Evolutionary conservation across 1,140 invertebrate species (phyloP), one percentile per base, ranked within the genome.

Genomic region (Drosophila miranda): DNA sequence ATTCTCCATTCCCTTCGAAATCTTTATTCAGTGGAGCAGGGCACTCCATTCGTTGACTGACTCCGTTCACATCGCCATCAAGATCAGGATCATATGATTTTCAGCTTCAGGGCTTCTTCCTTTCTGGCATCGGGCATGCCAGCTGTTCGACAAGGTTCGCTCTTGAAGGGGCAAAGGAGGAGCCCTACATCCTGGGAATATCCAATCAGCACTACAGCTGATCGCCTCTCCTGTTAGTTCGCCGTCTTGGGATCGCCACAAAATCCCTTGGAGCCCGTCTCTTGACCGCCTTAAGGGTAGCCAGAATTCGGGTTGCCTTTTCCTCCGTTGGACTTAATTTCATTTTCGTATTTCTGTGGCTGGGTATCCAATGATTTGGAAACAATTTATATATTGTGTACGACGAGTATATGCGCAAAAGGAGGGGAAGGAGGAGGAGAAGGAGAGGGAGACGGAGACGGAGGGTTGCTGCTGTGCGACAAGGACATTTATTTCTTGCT

Each of bases 401-500:
- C 64, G 43, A 26, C 23, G 23, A 26, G 23, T 26, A 26, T 5
- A 26, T 26, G 23, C 23, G 23, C 0, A 64, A 43, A 7, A n/a
- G 16, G 16, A 34, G 26, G 11, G 19, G 11, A 5, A 30, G 26
- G 30, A 9, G 5, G 43, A 45, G 53, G 77, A 26, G 16, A 16
- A 16, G 16, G 16, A 16, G 16, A 16, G 0, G 23, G 23, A 57
- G 49, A 7, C 11, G 16, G 13, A 34, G 26, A 11, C 19, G 11
- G 7, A 30, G 34, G 30, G 54, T 49, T 34, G 60, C 55, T 70
- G 70, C 28, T 26, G 23, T 55, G 58, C 68, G 46, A 73, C 80
- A 72, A 73, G 77, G 81, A 84, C 78, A 84, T 84, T 84, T 84
- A 84, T 86, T 83, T 86, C 77, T 80, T 84, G 80, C 81, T 80